These are phyloP conservation scores for Lycophotia porphyrea DNA, from an alignment of 2,888 invertebrate genomes.

Conservation along the genomic window DNA sequence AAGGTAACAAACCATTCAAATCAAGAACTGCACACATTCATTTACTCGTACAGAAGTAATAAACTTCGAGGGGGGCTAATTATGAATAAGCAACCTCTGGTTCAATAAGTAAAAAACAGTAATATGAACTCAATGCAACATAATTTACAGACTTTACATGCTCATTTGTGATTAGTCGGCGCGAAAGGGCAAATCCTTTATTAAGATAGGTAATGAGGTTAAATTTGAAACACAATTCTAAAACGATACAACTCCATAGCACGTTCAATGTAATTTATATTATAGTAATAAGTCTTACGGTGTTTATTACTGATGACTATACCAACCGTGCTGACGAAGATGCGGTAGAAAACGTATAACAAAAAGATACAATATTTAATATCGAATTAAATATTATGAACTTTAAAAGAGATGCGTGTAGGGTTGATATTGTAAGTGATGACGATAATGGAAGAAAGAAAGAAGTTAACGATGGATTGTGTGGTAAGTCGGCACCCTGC, in stretches of 20 bases:
- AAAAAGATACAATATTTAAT: slow-evolving; percentile 87
- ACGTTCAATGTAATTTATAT: slow-evolving; percentile 77
- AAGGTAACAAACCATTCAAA: slow-evolving; percentile 76
- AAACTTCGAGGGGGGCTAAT: slow-evolving; percentile 89
- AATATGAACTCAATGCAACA: slow-evolving; percentile 88
- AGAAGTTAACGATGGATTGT: slow-evolving; percentile 91
- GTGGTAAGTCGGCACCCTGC: slow-evolving; percentile 91
- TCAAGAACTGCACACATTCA: slow-evolving; percentile 80
- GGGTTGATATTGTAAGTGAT: slow-evolving; percentile 84
- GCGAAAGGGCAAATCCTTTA: slow-evolving; percentile 91
- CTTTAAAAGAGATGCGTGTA: slow-evolving; percentile 80
- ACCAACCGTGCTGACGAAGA: slow-evolving; percentile 85
- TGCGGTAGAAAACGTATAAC: slow-evolving; percentile 88
- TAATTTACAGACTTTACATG: slow-evolving; percentile 90
- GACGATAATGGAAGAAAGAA: slow-evolving; percentile 89
- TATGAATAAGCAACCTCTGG: slow-evolving; percentile 87
- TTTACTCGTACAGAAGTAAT: slow-evolving; percentile 88
- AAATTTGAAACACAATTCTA: slow-evolving; percentile 78
- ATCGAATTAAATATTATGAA: slow-evolving; percentile 80
- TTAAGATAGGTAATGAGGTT: slow-evolving; percentile 91
- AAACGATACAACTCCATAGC: slow-evolving; percentile 74
- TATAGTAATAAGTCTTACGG: slow-evolving; percentile 79
- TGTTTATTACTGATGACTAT: slow-evolving; percentile 75
- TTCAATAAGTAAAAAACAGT: slow-evolving; percentile 84
- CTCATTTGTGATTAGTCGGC: slow-evolving; percentile 90